Evolutionary conservation across 2,888 invertebrate genomes (phyloP).

Genomic region (Noctua janthe): DNA sequence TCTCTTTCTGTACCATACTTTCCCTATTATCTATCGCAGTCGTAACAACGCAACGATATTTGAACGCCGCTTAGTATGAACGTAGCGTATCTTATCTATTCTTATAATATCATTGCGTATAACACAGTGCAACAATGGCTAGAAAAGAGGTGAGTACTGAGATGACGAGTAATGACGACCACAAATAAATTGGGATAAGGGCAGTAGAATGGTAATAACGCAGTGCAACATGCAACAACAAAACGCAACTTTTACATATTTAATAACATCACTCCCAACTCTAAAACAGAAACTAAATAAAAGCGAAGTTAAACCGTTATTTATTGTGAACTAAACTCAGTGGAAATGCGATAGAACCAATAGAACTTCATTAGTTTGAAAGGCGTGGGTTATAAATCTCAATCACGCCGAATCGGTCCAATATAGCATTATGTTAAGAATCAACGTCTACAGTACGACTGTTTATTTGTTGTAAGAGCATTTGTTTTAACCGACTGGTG

Average conservation of each 20-base stretch:
- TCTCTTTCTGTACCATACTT: too few relatives aligned
- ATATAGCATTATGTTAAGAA: conserved; percentile 74
- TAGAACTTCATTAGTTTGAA: conserved; percentile 79
- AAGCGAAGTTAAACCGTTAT: conserved; percentile 72
- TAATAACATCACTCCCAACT: conserved; percentile 40
- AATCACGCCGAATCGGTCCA: conserved; percentile 74
- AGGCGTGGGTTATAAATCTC: conserved; percentile 77
- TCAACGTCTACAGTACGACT: conserved; percentile 61
- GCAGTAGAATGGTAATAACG: too few relatives aligned
- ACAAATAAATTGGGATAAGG: too few relatives aligned
- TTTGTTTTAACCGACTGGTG: conserved; percentile 43
- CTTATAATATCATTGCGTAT: too few relatives aligned
- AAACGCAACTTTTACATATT: conserved; percentile 35
- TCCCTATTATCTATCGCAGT: too few relatives aligned
- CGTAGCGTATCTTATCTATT: too few relatives aligned
- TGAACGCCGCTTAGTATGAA: too few relatives aligned
- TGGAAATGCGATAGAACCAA: conserved; percentile 76
- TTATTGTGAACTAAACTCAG: conserved; percentile 74
- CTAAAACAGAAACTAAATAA: conserved; percentile 68
- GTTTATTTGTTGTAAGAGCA: conserved; percentile 58
- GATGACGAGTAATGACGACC: too few relatives aligned
- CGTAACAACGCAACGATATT: too few relatives aligned
- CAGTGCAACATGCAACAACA: background rate
- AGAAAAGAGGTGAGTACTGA: too few relatives aligned
- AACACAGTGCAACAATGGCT: too few relatives aligned